Percentiles rank a stretch among this genome's conserved stretches.
Conservation (phyloP, 1,140 invertebrate genomes). For the Drosophila nannoptera region DNA sequence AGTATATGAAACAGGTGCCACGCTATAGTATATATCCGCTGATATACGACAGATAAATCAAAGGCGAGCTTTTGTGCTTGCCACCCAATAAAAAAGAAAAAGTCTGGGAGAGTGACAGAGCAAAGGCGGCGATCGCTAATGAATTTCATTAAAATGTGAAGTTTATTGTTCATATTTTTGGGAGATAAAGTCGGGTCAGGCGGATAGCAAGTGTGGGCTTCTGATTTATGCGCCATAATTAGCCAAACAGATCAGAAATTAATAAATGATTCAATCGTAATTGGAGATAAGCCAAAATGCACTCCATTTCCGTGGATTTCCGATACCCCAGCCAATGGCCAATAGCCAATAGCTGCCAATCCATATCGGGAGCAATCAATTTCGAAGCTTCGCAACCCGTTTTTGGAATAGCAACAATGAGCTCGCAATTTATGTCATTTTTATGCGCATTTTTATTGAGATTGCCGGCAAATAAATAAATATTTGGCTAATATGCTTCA, state of each 20-base stretch:
- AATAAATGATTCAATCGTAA: too few species aligned
- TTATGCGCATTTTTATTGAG: slow-evolving; percentile 67
- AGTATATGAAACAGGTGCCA: slow-evolving; percentile 70
- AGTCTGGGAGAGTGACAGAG: slow-evolving; percentile 12
- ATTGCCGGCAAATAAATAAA: slow-evolving; percentile 55
- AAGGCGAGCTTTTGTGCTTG: too few species aligned
- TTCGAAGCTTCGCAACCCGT: slow-evolving; percentile 42
- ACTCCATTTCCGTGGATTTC: slow-evolving; percentile 10
- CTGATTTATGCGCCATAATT: slow-evolving; percentile 3
- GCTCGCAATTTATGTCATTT: slow-evolving; percentile 54
- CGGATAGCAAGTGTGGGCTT: slow-evolving; percentile 4
- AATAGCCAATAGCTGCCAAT: slow-evolving; percentile 5
- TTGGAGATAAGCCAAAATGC: too few species aligned
- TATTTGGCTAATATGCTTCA: slow-evolving; percentile 33
- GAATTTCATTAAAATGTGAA: slow-evolving; percentile 58
- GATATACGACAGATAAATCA: slow-evolving; percentile 68
- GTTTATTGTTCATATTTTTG: slow-evolving; percentile 57
- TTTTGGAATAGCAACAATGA: slow-evolving; percentile 26
- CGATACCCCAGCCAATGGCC: slow-evolving; percentile 5
- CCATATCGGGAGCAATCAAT: slow-evolving; percentile 23
- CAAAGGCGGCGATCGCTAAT: slow-evolving; percentile 54
- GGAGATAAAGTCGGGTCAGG: slow-evolving; percentile 12
- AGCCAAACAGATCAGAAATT: too few species aligned
- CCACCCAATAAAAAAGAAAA: slow-evolving; percentile 11
- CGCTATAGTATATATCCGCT: slow-evolving; percentile 9